Percentiles rank a stretch among this genome's conserved stretches.
Evolutionary conservation across 2,888 invertebrate species (phyloP).

Genomic region (Pteria penguin): DNA sequence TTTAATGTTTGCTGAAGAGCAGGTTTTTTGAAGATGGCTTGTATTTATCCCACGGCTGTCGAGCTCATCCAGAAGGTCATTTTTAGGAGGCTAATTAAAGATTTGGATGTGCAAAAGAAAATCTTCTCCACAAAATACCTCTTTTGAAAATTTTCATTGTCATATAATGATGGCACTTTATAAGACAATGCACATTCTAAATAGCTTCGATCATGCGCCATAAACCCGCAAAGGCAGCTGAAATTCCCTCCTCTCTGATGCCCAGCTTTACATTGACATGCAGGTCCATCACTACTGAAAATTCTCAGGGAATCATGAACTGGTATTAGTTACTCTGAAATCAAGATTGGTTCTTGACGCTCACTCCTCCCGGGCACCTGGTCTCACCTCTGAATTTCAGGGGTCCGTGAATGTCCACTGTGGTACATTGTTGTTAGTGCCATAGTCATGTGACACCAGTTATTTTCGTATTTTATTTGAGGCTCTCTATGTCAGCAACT

Average conservation of each 20-base stretch:
- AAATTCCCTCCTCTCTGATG: conserved; percentile 37
- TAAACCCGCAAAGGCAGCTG: conserved; percentile 9
- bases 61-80: conserved; percentile 2
- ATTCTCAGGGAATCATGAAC: neutral
- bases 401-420: too few relatives aligned
- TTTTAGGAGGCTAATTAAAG: neutral
- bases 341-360: neutral
- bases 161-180: neutral
- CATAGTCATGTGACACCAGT: too few relatives aligned
- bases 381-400: too few relatives aligned
- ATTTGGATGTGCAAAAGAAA: neutral
- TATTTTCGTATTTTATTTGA: too few relatives aligned
- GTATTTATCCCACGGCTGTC: neutral
- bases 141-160: neutral
- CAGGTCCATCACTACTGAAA: conserved; percentile 41
- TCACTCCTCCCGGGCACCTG: too few relatives aligned
- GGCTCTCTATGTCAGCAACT: conserved; percentile 2
- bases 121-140: neutral
- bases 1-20: neutral
- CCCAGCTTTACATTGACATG: conserved; percentile 31
- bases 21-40: neutral
- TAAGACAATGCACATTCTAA: neutral
- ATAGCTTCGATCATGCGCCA: neutral
- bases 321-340: neutral
- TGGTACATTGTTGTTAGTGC: too few relatives aligned